Base-by-base conservation (phyloP, 2,797 vertebrate genomes). In the Acanthurus lineatus region DNA sequence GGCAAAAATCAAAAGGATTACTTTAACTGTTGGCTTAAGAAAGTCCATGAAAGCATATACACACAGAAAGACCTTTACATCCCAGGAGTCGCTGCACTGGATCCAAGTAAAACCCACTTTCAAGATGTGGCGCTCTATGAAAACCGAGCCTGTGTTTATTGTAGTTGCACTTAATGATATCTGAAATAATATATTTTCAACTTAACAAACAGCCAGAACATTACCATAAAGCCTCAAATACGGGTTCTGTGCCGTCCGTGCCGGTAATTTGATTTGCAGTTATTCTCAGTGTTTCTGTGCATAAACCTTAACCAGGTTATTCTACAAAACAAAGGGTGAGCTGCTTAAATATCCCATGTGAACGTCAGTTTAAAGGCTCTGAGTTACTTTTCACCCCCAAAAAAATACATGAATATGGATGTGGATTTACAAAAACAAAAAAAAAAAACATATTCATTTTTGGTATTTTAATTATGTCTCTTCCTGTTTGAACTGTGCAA, bases 21-120 rank as follows among this genome's bases (percentile, higher is more conserved):
- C 72, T 86, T 84, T 76, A 78, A 69, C 73, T 77, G 75, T 60
- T 82, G 70, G 79, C 81, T 87, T 74, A 64, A 64, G 73, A 78
- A 69, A 79, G 73, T 67, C 72, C 54, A 68, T 66, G 75, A 83
- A 85, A 86, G 78, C 56, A 74, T 59, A 85, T 65, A 83, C 79
- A 81, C 16, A 28, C 79, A 78, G 64, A 82, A 76, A 88, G 77
- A 72, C 69, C 63, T 73, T 84, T 69, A 86, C 62, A 84, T 86
- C 84, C 81, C 72, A 62, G 48, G 75, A 87, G 82, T 83, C 71
- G 73, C 69, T 88, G 79, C 51, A 73, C 77, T 32, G 62, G 2
- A 57, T 89, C 89, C 90, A 91, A 91, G 85, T 70, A 83, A 89
- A 90, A 90, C 86, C 70, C 25, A 35, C 70, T 77, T 77, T 75